Percentiles rank a stretch among this genome's conserved stretches.
These are phyloP conservation scores for Delichon dasypus DNA, from an alignment of 2,797 vertebrate genomes.

Conservation along the genomic window DNA sequence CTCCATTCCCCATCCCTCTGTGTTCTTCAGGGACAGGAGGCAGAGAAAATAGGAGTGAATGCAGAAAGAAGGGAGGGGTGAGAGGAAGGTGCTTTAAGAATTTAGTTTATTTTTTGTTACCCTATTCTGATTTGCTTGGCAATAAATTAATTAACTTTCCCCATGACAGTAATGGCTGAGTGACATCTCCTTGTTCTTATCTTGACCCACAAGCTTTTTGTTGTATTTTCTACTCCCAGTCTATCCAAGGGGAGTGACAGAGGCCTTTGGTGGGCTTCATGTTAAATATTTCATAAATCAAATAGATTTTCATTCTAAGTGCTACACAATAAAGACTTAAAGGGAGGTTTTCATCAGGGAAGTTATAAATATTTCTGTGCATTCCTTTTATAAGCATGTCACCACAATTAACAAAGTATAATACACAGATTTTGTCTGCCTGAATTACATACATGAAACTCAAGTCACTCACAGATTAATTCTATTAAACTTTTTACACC, in stretches of 20 bases:
- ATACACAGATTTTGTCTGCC: background rate
- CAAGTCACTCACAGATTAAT: background rate
- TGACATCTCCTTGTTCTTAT: background rate
- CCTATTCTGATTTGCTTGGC: background rate
- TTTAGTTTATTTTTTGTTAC: background rate
- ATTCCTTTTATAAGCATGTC: background rate
- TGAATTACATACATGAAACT: background rate
- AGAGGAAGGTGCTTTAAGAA: background rate
- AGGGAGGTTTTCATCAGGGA: background rate
- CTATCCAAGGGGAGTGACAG: background rate
- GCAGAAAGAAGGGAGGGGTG: background rate
- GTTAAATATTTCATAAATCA: background rate
- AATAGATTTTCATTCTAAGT: background rate
- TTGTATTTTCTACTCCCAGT: background rate
- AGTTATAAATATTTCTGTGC: background rate
- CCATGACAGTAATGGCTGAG: background rate
- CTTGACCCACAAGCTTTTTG: background rate
- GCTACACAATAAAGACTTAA: background rate
- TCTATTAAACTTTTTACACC: background rate
- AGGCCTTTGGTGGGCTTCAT: background rate
- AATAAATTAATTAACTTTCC: background rate
- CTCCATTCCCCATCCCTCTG: background rate
- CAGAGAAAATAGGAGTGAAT: background rate
- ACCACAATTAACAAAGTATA: background rate
- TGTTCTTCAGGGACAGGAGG: rapidly evolving